Base-by-base conservation (phyloP, 2,113 vertebrate genomes). In the Galemys pyrenaicus region DNA sequence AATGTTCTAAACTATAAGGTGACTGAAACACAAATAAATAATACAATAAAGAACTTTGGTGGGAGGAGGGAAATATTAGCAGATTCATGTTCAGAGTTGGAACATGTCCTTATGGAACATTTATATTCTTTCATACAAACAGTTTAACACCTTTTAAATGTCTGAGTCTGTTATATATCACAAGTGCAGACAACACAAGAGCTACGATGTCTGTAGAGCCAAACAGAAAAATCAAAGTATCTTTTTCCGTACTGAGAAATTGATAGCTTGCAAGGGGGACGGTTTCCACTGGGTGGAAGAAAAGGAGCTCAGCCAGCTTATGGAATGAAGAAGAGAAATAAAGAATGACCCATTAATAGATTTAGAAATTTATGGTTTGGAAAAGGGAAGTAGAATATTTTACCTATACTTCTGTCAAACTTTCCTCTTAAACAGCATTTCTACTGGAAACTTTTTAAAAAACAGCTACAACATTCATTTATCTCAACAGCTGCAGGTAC, bases 401-500 rank as follows among this genome's bases (percentile, higher is more conserved):
- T 95, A 78, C 67, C 84, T 89, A 73, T 41, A 89, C 91, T 62
- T 96, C 39, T 83, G 35, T 97, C 85, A 65, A 87, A 17, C 54
- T 94, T 94, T 84, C 65, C 74, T 94, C 51, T 96, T 81, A 73
- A 89, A 2, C 64, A 77, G 70, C 39, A 22, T 64, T 96, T 49
- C 89, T 94, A 56, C 0, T n/a, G 91, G 92, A 96, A 96, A 56
- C 37, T 94, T 75, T 71, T 32, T 20, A 24, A 39, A 85, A n/a
- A 91, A 71, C 70, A 87, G 89, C 90, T 92, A 87, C 87, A 65
- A 86, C 92, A n/a, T 87, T 97, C 83, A 96, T 88, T 97, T 95
- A 89, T 80, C 97, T 97, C 94, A 95, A 83, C 98, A 98, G 97
- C 98, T 98, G 98, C 95, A 97, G 97, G 95, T 98, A 83, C 97